Evolutionary conservation across 2,888 invertebrate species (phyloP).

Genomic region (Chloromyia formosa): DNA sequence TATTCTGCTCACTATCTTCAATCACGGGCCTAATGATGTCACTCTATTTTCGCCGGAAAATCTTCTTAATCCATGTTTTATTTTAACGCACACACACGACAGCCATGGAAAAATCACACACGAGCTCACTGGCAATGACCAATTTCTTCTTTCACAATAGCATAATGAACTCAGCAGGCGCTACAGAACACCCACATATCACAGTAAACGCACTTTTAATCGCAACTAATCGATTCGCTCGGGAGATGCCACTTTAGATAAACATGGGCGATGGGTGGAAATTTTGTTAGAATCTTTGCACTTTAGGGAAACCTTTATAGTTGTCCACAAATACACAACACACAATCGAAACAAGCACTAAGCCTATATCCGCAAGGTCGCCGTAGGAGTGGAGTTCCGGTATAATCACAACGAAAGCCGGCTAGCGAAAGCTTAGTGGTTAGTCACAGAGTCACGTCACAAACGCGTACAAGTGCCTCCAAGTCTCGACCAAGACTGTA

Average conservation of each 20-base stretch:
- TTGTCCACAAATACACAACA: neutral
- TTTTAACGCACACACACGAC: neutral
- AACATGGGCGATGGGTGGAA: neutral
- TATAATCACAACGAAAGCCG: neutral
- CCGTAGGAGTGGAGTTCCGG: neutral
- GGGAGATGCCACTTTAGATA: neutral
- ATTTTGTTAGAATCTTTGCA: slow-evolving; percentile 1
- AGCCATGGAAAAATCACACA: neutral
- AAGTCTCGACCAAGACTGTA: slow-evolving; percentile 43
- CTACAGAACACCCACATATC: neutral
- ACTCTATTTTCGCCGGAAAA: slow-evolving; percentile 7
- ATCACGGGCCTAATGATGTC: neutral
- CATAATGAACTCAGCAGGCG: no score
- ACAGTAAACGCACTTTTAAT: slow-evolving; percentile 15
- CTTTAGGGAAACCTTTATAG: neutral
- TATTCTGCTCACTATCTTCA: no score
- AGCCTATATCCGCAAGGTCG: slow-evolving; percentile 14
- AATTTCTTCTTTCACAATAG: neutral
- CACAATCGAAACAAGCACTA: neutral
- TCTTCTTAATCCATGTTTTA: neutral
- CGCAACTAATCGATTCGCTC: slow-evolving; percentile 3
- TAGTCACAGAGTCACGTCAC: neutral
- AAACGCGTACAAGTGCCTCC: slow-evolving; percentile 30
- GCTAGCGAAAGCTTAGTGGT: neutral
- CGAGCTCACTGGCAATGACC: neutral